A percentile compares a stretch with the other conserved stretches of the same genome.
phyloP scores from a whole-genome alignment of 2,113 vertebrate genomes.

The Callorhinus ursinus region DNA sequence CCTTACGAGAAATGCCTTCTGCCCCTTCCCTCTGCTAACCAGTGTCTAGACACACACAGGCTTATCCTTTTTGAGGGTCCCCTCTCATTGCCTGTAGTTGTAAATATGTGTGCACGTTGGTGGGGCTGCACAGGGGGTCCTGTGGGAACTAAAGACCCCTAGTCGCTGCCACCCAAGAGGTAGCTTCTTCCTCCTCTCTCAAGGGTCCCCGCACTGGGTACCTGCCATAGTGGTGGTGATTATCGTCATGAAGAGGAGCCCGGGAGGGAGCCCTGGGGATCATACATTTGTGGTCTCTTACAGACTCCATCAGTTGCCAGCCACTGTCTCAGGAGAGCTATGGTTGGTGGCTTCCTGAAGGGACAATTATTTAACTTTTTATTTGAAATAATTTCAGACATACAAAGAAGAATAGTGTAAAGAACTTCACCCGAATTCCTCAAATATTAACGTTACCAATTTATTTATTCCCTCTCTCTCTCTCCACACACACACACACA shows the following conservation, averaged over 20 bases:
- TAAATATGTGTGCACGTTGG: background rate
- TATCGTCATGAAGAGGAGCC: background rate
- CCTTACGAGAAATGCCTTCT: background rate
- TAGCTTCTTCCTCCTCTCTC: background rate
- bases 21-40: background rate
- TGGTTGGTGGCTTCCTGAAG: background rate
- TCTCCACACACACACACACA: too few species aligned
- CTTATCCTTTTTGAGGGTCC: background rate
- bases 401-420: background rate
- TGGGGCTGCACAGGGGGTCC: background rate
- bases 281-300: background rate
- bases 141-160: background rate
- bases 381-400: background rate
- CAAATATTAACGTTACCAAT: background rate
- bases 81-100: background rate
- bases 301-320: background rate
- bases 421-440: background rate
- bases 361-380: background rate
- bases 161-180: background rate
- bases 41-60: background rate
- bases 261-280: background rate
- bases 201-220: fast-evolving
- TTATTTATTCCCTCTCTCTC: background rate
- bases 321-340: background rate
- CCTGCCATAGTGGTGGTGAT: background rate